Evolutionary conservation across 37 sponge, comb jelly and placozoan species (phyloP).

Genomic region (Petrosia ficiformis): DNA sequence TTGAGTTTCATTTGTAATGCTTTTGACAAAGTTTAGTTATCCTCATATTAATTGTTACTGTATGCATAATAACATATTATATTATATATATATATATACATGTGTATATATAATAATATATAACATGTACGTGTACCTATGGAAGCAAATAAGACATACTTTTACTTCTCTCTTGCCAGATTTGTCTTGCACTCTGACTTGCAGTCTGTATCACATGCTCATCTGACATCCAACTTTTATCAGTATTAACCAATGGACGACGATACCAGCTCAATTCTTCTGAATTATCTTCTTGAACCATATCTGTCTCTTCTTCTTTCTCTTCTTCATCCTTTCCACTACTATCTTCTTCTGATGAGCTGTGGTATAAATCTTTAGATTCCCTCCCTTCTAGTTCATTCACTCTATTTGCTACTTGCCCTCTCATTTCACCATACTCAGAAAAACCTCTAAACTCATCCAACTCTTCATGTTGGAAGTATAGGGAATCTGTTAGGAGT

Average conservation of each 20-base stretch:
- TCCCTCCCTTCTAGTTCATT: neutral
- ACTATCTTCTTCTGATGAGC: too few species aligned
- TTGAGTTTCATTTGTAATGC: too few species aligned
- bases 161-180: neutral
- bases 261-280: too few species aligned
- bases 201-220: neutral
- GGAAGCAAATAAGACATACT: too few species aligned
- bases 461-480: neutral
- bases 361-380: neutral
- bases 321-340: neutral
- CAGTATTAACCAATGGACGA: too few species aligned
- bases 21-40: too few species aligned
- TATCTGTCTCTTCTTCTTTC: conserved; percentile 1
- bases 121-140: too few species aligned
- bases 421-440: neutral
- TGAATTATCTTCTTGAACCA: neutral
- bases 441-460: neutral
- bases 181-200: neutral
- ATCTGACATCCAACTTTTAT: neutral
- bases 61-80: too few species aligned
- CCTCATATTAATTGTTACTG: too few species aligned
- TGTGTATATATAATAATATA: too few species aligned
- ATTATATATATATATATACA: too few species aligned
- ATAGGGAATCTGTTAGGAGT: neutral
- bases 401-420: neutral